These are phyloP conservation scores for Caenorhabditis brenneri DNA, from an alignment of 1,140 invertebrate genomes.

Conservation along the genomic window DNA sequence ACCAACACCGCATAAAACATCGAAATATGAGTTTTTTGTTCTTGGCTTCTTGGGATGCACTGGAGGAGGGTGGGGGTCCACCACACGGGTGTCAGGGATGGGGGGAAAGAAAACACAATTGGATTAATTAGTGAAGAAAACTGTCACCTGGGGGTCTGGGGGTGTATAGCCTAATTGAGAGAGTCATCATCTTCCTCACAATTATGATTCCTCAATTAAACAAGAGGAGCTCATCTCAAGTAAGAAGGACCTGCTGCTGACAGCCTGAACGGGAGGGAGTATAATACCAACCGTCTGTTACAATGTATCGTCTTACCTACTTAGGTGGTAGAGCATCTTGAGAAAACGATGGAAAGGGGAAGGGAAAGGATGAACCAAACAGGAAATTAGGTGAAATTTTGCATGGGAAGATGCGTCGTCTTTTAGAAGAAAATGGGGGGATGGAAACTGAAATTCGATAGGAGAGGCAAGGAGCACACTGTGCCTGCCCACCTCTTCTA, in stretches of 20 bases:
- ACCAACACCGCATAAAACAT: not conserved
- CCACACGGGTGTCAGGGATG: not conserved
- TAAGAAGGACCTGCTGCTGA: conserved; percentile 18
- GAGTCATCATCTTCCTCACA: not conserved
- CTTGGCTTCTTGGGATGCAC: too few species aligned
- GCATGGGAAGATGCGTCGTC: not conserved
- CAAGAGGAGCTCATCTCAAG: not conserved
- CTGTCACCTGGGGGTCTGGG: conserved; percentile 8
- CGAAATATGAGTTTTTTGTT: conserved; percentile 16
- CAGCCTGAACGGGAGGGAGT: not conserved
- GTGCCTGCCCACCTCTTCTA: conserved; percentile 6
- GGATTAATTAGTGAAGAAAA: conserved; percentile 30
- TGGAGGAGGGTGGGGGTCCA: not conserved
- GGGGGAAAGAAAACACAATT: not conserved
- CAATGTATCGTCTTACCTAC: conserved; percentile 43
- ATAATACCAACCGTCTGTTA: conserved; percentile 43
- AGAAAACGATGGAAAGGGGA: not conserved
- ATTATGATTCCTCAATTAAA: conserved; percentile 32
- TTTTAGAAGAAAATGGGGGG: not conserved
- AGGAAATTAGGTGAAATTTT: conserved; percentile 41
- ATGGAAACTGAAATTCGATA: conserved; percentile 42
- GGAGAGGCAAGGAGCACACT: not conserved
- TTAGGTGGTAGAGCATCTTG: not conserved
- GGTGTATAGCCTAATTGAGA: not conserved
- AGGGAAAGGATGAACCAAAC: not conserved